These are phyloP conservation scores for Channa maculata DNA, from an alignment of 2,113 vertebrate species.

Conservation along the genomic window DNA sequence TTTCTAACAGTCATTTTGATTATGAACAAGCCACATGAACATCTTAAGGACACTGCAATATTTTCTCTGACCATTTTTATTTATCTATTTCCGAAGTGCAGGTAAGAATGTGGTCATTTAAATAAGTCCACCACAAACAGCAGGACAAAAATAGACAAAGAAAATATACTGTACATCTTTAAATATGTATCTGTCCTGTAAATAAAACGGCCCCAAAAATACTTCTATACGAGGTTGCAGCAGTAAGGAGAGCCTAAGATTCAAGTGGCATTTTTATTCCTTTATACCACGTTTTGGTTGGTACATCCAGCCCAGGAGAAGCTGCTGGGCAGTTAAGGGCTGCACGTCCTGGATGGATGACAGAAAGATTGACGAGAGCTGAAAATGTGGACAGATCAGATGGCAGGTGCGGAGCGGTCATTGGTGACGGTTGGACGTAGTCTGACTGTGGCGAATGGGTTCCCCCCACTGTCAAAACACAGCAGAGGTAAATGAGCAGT, in stretches of 20 bases:
- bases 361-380: background rate
- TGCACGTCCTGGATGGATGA: slow-evolving; percentile 1
- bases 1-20: slow-evolving; percentile 43
- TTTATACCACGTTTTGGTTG: slow-evolving; percentile 10
- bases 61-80: slow-evolving; percentile 37
- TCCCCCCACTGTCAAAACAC: slow-evolving; percentile 88
- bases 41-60: slow-evolving; percentile 42
- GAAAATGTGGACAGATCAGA: slow-evolving; percentile 76
- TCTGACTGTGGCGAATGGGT: slow-evolving; percentile 93
- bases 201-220: slow-evolving; percentile 55
- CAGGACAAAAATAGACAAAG: slow-evolving; percentile 47
- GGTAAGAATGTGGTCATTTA: slow-evolving; percentile 41
- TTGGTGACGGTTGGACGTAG: slow-evolving; percentile 96
- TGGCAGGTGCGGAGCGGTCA: slow-evolving; percentile 91
- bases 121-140: slow-evolving; percentile 57
- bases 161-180: slow-evolving; percentile 54
- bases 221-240: slow-evolving; percentile 46
- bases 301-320: slow-evolving; percentile 15
- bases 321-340: slow-evolving; percentile 14
- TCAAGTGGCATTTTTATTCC: slow-evolving; percentile 49
- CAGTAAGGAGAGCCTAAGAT: slow-evolving; percentile 23
- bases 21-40: slow-evolving; percentile 40
- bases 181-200: slow-evolving; percentile 60
- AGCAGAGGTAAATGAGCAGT: slow-evolving; percentile 24
- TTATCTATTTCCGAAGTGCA: slow-evolving; percentile 44